phyloP scores from a whole-genome alignment of 2,113 vertebrate species.

The Pollimyrus isidori region DNA sequence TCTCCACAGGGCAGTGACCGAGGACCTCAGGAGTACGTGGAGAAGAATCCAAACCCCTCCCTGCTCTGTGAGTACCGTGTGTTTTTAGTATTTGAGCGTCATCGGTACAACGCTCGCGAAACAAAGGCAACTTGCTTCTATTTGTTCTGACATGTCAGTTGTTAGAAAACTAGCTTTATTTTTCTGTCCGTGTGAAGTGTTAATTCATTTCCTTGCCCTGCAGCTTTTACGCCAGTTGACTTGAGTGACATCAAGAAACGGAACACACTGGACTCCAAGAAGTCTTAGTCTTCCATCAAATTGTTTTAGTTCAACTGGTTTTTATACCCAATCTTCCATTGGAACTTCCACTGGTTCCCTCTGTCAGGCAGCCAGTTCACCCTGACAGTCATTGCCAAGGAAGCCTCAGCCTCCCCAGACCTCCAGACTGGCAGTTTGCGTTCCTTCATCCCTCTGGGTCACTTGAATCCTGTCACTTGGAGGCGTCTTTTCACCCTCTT shows the following conservation, averaged over 20 bases:
- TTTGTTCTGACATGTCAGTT: neutral
- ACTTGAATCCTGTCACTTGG: neutral
- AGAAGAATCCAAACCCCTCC: constrained; percentile 91
- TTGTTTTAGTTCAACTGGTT: constrained; percentile 27
- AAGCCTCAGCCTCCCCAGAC: constrained; percentile 39
- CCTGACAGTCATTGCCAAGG: constrained; percentile 44
- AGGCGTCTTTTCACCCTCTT: neutral
- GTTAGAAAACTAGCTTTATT: neutral
- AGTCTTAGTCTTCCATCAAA: constrained; percentile 65
- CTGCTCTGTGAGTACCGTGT: constrained; percentile 76
- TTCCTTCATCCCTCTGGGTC: neutral
- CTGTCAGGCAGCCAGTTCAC: constrained; percentile 45
- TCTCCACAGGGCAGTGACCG: constrained; percentile 81
- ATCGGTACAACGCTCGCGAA: neutral
- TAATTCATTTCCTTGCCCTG: constrained; percentile 14
- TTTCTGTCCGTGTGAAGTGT: neutral
- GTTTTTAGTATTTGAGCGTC: neutral
- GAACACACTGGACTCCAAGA: constrained; percentile 80
- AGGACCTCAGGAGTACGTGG: constrained; percentile 92
- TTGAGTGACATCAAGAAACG: constrained; percentile 82
- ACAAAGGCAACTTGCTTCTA: neutral
- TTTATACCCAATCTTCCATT: constrained; percentile 42
- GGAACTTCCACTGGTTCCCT: constrained; percentile 52
- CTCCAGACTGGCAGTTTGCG: constrained; percentile 11
- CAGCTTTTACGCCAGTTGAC: constrained; percentile 87